phyloP scores from a whole-genome alignment of 2,797 vertebrate genomes.

The Leptatherina wallacei region DNA sequence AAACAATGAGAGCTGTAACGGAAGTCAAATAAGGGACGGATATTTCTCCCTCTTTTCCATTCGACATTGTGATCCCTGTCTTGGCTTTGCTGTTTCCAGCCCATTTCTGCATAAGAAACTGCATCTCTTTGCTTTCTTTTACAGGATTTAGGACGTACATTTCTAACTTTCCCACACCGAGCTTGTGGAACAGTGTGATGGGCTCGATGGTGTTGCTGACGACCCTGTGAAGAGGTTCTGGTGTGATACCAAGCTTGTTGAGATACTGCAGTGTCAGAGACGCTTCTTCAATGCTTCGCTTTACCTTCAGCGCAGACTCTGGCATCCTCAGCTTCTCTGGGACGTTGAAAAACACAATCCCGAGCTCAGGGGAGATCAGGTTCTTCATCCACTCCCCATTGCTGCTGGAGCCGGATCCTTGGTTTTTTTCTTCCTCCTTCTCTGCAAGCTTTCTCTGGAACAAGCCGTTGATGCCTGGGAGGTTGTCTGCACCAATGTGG shows the following conservation, averaged over 20 bases:
- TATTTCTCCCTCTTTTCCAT: conserved; percentile 97
- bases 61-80: conserved; percentile 93
- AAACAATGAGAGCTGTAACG: conserved; percentile 96
- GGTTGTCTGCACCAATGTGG: conserved; percentile 98
- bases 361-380: conserved; percentile 96
- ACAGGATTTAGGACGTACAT: conserved; percentile 98
- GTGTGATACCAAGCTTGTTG: conserved; percentile 92
- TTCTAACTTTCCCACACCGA: conserved; percentile 96
- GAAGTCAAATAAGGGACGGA: conserved; percentile 98
- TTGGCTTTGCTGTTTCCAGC: conserved; percentile 98
- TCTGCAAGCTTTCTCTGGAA: conserved; percentile 98
- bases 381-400: conserved; percentile 98
- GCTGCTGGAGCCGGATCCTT: conserved; percentile 86
- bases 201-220: conserved; percentile 95
- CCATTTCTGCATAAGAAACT: conserved; percentile 99
- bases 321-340: conserved; percentile 94
- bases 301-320: conserved; percentile 93
- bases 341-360: conserved; percentile 98
- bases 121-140: conserved; percentile 99
- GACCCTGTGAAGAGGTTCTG: conserved; percentile 93
- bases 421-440: conserved; percentile 93
- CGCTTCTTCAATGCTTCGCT: conserved; percentile 96
- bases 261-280: conserved; percentile 95
- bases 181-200: conserved; percentile 97
- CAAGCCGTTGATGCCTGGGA: conserved; percentile 96